phyloP scores from a whole-genome alignment of 2,888 invertebrate species.

The Ichneumon xanthorius region DNA sequence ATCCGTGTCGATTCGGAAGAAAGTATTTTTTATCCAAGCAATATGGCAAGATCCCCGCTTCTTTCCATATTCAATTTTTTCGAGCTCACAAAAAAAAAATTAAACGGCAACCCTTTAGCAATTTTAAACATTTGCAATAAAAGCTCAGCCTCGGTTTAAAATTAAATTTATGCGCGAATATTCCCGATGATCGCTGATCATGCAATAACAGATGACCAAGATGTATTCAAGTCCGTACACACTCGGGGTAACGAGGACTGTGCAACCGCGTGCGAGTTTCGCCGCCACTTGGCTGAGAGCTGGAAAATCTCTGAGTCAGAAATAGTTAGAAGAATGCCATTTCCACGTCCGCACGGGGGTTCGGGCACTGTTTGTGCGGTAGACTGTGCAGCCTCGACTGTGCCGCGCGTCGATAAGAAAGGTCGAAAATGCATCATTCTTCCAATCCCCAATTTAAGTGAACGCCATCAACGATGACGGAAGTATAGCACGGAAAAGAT shows the following conservation, averaged over 20 bases:
- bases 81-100: not conserved
- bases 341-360: slow-evolving; percentile 46
- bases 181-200: slow-evolving; percentile 4
- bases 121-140: slow-evolving; percentile 39
- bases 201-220: slow-evolving; percentile 60
- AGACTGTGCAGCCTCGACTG: not conserved
- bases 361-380: slow-evolving; percentile 18
- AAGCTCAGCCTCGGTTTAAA: slow-evolving; percentile 41
- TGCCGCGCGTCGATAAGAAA: not conserved
- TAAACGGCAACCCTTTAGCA: not conserved
- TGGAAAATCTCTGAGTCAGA: slow-evolving; percentile 65
- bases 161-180: slow-evolving; percentile 35
- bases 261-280: slow-evolving; percentile 33
- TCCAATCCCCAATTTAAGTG: not conserved
- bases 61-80: not conserved
- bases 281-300: slow-evolving; percentile 39
- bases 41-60: not conserved
- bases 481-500: not conserved
- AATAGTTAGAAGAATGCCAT: slow-evolving; percentile 68
- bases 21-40: not conserved
- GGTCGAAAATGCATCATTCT: not conserved
- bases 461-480: not conserved
- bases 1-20: not conserved
- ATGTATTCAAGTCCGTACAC: slow-evolving; percentile 44
- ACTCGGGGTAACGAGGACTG: slow-evolving; percentile 24